Base-by-base conservation (phyloP, 2,888 invertebrate genomes). In the Hyposoter dolosus region DNA sequence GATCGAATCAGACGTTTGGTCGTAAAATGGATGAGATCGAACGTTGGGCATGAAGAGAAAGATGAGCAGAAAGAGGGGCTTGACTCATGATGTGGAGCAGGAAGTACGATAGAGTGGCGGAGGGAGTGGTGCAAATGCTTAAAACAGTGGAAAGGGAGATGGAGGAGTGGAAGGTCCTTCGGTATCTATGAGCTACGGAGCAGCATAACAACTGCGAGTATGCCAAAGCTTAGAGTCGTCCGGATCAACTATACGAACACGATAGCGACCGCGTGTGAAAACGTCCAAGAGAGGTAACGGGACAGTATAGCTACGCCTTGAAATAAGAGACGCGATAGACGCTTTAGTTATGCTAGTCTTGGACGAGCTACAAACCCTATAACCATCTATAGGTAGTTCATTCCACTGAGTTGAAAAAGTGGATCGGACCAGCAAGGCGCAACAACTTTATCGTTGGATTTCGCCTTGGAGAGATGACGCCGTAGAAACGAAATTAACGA, bases 401-500 rank as follows among this genome's bases (percentile, higher is more conserved):
- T 69, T 72, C 56, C n/a, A n/a, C 40, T 40, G 35, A 40, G 72
- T 50, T 63, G 43, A 56, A 53, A 78, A 74, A 12, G 23, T 76
- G 40, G 56, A 68, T 72, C 43, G 69, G 53, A 65, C 71, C 65
- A 66, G 81, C 45, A 56, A 66, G 71, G 50, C 63, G 45, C 72
- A 68, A 40, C 60, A 60, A 45, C 56, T 74, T 65, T 66, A 53
- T 56, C 78, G 56, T 69, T 60, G 68, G 32, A 32, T 53, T 79
- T 79, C 56, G 69, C 40, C 40, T 56, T 50, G 35, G 28, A 65
- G 76, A 47, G 32, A 76, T 47, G 43, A 75, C 45, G 65, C 72
- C 19, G 56, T 45, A 72, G 74, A 79, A 87, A 90, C 90, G 90
- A 92, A 91, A 92, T 92, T 90, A 92, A 92, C 90, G 88, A 90